Conservation (phyloP, 2,797 vertebrate species). For the Sebastiscus albofasciatus region DNA sequence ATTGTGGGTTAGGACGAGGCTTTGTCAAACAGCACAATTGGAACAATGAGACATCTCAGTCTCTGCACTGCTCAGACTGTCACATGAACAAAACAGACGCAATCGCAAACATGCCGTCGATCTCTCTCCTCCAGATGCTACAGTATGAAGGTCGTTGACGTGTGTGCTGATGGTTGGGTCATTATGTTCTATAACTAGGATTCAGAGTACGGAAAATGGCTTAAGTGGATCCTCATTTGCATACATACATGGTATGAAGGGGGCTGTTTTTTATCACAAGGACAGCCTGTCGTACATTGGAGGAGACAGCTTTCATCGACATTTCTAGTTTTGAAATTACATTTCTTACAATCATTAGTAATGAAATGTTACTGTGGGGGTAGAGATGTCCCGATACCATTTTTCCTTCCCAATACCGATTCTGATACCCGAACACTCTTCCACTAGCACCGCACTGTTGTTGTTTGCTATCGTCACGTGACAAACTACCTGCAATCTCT, state of each 20-base stretch:
- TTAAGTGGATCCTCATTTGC: background rate
- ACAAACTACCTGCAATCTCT: no score
- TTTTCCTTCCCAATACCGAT: no score
- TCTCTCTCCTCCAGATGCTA: slow-evolving; percentile 2
- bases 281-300: background rate
- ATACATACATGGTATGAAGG: background rate
- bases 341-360: background rate
- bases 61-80: background rate
- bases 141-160: slow-evolving; percentile 3
- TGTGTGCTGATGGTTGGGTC: background rate
- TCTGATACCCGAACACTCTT: no score
- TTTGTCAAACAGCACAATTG: slow-evolving; percentile 9
- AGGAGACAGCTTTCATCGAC: background rate
- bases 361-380: background rate
- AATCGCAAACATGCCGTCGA: background rate
- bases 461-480: no score
- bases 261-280: background rate
- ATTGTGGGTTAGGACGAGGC: background rate
- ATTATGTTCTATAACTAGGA: background rate
- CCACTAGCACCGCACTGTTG: no score
- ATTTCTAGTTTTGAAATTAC: background rate
- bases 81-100: background rate
- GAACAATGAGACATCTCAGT: slow-evolving; percentile 26
- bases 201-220: slow-evolving; percentile 23
- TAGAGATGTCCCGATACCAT: no score